Conservation (phyloP, 2,888 invertebrate species). For the Hydrotaea diabolus region DNA sequence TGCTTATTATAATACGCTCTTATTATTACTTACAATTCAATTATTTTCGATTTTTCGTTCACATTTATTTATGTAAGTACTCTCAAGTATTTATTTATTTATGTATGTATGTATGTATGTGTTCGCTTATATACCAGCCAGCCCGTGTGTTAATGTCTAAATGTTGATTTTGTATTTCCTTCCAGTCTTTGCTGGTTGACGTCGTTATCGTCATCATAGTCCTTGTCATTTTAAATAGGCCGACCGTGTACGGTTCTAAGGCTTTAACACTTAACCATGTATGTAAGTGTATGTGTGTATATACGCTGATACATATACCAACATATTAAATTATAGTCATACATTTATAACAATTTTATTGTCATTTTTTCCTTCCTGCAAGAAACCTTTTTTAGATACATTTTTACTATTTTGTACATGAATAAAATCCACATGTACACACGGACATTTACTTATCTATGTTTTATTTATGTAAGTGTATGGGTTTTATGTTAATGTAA, state of each 20-base stretch:
- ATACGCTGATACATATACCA: background rate
- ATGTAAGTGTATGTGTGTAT: background rate
- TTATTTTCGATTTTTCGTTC: constrained; percentile 1
- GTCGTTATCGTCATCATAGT: too few relatives aligned
- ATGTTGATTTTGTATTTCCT: background rate
- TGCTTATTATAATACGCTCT: constrained; percentile 11
- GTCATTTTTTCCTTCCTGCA: background rate
- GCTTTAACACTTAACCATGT: background rate
- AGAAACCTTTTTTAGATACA: background rate
- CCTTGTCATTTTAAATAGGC: background rate
- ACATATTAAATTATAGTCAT: background rate
- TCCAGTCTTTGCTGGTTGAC: background rate
- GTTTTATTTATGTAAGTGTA: constrained; percentile 12
- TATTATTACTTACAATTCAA: constrained; percentile 23
- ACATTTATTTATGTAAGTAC: constrained; percentile 13
- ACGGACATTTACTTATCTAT: background rate
- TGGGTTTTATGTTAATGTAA: constrained; percentile 17
- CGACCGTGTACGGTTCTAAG: background rate
- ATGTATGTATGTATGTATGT: background rate
- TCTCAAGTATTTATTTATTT: too few relatives aligned
- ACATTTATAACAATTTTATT: background rate
- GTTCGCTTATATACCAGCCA: too few relatives aligned
- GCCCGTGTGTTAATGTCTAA: background rate
- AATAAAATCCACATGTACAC: background rate
- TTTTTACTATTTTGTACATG: background rate